These are phyloP conservation scores for Hofmannophila pseudospretella DNA, from an alignment of 2,888 invertebrate genomes.

Conservation along the genomic window DNA sequence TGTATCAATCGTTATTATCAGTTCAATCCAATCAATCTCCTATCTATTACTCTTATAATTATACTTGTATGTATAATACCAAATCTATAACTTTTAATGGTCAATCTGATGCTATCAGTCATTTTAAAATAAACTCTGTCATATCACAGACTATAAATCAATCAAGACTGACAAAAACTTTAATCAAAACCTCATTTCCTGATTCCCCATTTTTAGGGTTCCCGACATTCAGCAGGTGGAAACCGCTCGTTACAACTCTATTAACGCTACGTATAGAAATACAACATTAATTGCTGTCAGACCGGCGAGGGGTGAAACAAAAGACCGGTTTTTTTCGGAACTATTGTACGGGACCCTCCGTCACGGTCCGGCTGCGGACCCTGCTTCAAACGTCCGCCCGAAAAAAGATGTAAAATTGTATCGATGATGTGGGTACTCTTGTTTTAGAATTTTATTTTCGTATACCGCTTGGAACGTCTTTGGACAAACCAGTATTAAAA, in stretches of 20 bases:
- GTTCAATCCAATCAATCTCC: too few relatives aligned
- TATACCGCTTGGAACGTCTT: too few relatives aligned
- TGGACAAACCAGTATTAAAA: too few relatives aligned
- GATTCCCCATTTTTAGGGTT: not conserved
- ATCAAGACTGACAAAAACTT: not conserved
- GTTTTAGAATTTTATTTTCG: not conserved
- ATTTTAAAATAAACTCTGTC: too few relatives aligned
- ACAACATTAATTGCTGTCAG: conserved; percentile 74
- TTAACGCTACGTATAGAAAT: conserved; percentile 45
- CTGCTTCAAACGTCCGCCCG: conserved; percentile 2
- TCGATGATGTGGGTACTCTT: conserved; percentile 3
- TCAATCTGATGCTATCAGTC: too few relatives aligned
- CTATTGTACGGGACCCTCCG: conserved; percentile 65
- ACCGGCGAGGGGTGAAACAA: conserved; percentile 52
- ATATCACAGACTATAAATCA: not conserved
- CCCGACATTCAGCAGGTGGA: conserved; percentile 12
- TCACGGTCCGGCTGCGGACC: conserved; percentile 38
- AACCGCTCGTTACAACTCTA: conserved; percentile 32
- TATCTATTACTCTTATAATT: too few relatives aligned
- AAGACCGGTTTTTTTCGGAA: conserved; percentile 54
- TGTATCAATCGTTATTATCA: too few relatives aligned
- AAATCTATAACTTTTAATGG: too few relatives aligned
- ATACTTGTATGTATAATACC: too few relatives aligned
- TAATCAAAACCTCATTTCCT: not conserved
- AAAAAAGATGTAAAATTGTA: conserved; percentile 4